A percentile compares a stretch with the other conserved stretches of the same genome.
phyloP scores from a whole-genome alignment of 2,888 invertebrate genomes.

The Acanthoscelides obtectus region DNA sequence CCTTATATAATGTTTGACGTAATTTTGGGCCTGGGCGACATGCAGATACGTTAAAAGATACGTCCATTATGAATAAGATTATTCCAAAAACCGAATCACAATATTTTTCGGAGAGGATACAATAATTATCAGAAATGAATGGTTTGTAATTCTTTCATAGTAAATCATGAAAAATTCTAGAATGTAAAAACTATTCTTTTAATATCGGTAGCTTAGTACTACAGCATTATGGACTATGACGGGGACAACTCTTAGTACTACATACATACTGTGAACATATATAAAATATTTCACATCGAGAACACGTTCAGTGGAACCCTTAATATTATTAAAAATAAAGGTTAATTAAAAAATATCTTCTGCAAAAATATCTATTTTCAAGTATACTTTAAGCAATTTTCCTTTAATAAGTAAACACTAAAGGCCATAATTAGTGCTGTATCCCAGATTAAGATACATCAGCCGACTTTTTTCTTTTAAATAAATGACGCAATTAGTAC shows the following conservation, averaged over 20 bases:
- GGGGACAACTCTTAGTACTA: background rate
- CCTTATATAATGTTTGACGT: no score
- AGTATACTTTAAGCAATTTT: constrained; percentile 42
- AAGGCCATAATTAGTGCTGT: constrained; percentile 37
- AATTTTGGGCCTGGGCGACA: no score
- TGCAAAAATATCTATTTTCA: constrained; percentile 43
- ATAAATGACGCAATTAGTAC: background rate
- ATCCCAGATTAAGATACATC: constrained; percentile 32
- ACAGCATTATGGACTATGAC: background rate
- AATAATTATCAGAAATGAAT: no score
- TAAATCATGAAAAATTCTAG: no score
- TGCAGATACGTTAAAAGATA: no score
- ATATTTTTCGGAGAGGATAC: no score
- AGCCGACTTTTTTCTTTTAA: background rate
- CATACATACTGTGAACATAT: constrained; percentile 38
- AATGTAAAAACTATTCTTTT: no score
- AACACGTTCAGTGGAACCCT: constrained; percentile 46
- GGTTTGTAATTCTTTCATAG: no score
- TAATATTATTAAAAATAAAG: constrained; percentile 22
- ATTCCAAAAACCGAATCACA: no score
- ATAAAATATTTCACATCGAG: constrained; percentile 47
- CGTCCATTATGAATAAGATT: no score
- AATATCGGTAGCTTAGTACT: background rate
- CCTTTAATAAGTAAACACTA: constrained; percentile 31
- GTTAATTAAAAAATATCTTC: constrained; percentile 39